Evolutionary conservation across 2,113 vertebrate species (phyloP).

Genomic region (Melanotaenia duboulayi): DNA sequence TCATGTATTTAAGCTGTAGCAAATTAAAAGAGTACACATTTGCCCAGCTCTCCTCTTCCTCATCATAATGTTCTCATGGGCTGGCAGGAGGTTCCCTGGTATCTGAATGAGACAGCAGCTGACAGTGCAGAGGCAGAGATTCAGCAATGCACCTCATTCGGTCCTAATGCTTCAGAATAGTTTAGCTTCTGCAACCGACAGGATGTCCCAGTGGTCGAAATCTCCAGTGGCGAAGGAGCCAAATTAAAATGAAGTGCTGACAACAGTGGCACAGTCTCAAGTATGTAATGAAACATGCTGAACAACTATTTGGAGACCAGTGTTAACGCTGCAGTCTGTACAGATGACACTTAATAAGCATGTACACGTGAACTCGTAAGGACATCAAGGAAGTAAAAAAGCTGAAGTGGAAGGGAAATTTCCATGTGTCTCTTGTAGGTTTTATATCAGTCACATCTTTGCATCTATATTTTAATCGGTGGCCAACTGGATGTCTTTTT

Average conservation of each 20-base stretch:
- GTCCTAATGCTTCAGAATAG: constrained; percentile 69
- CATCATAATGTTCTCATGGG: constrained; percentile 38
- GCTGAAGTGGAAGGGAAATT: constrained; percentile 5
- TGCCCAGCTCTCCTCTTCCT: not conserved
- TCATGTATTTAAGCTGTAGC: constrained; percentile 25
- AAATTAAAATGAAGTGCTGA: constrained; percentile 80
- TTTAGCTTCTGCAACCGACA: constrained; percentile 72
- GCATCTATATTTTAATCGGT: constrained; percentile 28
- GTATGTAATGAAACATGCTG: constrained; percentile 65
- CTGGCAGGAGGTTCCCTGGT: constrained; percentile 52
- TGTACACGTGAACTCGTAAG: constrained; percentile 17
- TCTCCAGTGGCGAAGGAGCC: constrained; percentile 67
- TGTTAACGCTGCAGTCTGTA: constrained; percentile 33
- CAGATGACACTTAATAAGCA: constrained; percentile 45
- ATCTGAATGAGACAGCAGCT: constrained; percentile 64
- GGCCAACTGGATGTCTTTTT: constrained; percentile 21
- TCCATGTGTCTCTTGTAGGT: constrained; percentile 6
- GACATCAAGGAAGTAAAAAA: not conserved
- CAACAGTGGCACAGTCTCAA: constrained; percentile 70
- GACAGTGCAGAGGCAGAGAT: constrained; percentile 65
- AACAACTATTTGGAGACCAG: constrained; percentile 58
- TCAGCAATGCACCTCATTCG: constrained; percentile 44
- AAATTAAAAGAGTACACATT: constrained; percentile 35
- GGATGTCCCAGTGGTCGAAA: constrained; percentile 72
- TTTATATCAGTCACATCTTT: constrained; percentile 23